phyloP scores from a whole-genome alignment of 2,888 invertebrate genomes.

The Argyra leucocephala region DNA sequence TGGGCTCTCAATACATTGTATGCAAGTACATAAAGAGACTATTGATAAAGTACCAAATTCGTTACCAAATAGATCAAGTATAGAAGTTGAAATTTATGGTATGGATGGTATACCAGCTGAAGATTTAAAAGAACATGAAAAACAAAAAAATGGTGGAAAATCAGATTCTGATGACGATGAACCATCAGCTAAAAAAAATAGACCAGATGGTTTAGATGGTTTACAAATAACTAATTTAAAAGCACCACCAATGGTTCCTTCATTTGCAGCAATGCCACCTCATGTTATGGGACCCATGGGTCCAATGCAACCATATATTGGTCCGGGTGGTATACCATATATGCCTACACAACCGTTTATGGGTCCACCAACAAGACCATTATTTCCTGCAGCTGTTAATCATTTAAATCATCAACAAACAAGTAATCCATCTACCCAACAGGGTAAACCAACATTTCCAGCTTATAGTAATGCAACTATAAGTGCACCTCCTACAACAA shows the following conservation, averaged over 20 bases:
- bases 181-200: constrained; percentile 65
- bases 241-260: constrained; percentile 56
- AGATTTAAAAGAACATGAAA: constrained; percentile 89
- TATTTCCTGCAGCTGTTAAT: constrained; percentile 73
- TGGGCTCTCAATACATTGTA: constrained; percentile 97
- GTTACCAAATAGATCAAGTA: constrained; percentile 91
- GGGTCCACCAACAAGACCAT: constrained; percentile 57
- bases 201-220: constrained; percentile 49
- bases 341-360: constrained; percentile 52
- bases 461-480: constrained; percentile 71
- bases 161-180: constrained; percentile 79
- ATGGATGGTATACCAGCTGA: constrained; percentile 99
- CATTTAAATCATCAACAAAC: constrained; percentile 45
- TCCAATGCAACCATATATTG: constrained; percentile 64
- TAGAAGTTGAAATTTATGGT: constrained; percentile 99
- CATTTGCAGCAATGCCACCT: constrained; percentile 46
- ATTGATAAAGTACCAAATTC: constrained; percentile 99
- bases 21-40: constrained; percentile 99
- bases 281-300: constrained; percentile 59
- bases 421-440: constrained; percentile 43
- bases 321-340: constrained; percentile 48
- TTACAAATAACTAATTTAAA: background rate
- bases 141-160: constrained; percentile 65
- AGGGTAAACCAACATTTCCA: constrained; percentile 67
- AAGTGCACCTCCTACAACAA: constrained; percentile 61